Evolutionary conservation across 2,888 invertebrate species (phyloP), one percentile per base, ranked within the genome.

Genomic region (Salpingus planirostris): DNA sequence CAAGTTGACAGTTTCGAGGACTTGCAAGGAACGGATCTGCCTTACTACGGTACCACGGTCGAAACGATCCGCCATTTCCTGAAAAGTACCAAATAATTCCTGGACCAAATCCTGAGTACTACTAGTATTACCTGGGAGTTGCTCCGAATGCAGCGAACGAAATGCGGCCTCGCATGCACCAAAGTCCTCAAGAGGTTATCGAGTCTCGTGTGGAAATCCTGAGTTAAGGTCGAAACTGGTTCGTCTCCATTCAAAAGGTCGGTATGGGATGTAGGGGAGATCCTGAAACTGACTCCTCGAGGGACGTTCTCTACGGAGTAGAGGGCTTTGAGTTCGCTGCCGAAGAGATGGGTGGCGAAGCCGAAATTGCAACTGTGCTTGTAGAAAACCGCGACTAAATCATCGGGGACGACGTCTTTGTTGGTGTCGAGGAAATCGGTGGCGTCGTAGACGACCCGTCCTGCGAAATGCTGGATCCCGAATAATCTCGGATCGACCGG

Each of bases 321-420:
- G 8, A 87, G 65, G 2, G 83, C 80, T 68, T 91, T 91, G 40
- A 95, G 68, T 63, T 95, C 95, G 31, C 86, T 81, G 1, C 91
- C 89, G 61, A 95, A 95, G n/a, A 95, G 70, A 61, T 95, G 92
- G 11, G 91, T 90, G 1, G 90, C 93, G 64, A 95, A 95, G n/a
- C 93, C 93, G 65, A 95, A 95, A 61, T 88, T 91, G 66, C 93
- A 95, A 33, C 79, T 80, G 53, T 90, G 84, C 55, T 87, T 87
- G 65, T 91, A 87, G 65, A 95, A 95, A 2, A 91, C 89, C 1
- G 87, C 83, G 2, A 95, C 86, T 51, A 93, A 68, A 60, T 93
- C 92, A 60, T 91, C 92, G 2, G 91, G 88, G 27, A 93, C 82
- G 7, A 86, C 81, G 65, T 95, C 93, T 44, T 87, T 80, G 67